A percentile compares a stretch with the other conserved stretches of the same genome.
Evolutionary conservation across 2,113 vertebrate species (phyloP).

Genomic region (Halcyon senegalensis): DNA sequence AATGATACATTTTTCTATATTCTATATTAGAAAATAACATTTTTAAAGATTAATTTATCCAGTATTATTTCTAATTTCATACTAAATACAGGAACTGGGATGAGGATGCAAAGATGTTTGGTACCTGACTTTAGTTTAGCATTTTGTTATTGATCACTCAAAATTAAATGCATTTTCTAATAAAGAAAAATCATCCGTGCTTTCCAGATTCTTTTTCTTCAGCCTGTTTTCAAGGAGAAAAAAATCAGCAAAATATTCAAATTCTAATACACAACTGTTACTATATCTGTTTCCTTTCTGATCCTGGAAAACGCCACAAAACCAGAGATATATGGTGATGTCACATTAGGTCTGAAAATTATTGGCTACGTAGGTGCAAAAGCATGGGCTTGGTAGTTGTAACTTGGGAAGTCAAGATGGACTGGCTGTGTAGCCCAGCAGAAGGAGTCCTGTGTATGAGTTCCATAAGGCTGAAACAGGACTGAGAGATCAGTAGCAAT

Average conservation of each 20-base stretch:
- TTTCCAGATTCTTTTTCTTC: not conserved
- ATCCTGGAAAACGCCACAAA: not conserved
- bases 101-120: not conserved
- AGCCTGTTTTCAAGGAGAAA: not conserved
- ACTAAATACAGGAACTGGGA: not conserved
- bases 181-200: not conserved
- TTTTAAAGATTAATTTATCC: not conserved
- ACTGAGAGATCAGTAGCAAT: not conserved
- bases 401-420: fast-evolving
- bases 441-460: not conserved
- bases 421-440: not conserved
- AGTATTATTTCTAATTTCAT: not conserved
- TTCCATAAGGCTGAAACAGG: not conserved
- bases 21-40: not conserved
- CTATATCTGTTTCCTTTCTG: not conserved
- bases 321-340: fast-evolving
- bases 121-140: not conserved
- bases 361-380: not conserved
- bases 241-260: not conserved
- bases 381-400: not conserved
- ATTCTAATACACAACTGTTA: not conserved
- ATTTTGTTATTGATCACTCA: not conserved
- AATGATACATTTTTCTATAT: not conserved
- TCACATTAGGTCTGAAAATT: fast-evolving
- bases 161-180: not conserved